A percentile compares a stretch with the other conserved stretches of the same genome.
Conservation (phyloP, 1,140 invertebrate species). For the Trachelipus rathkii region DNA sequence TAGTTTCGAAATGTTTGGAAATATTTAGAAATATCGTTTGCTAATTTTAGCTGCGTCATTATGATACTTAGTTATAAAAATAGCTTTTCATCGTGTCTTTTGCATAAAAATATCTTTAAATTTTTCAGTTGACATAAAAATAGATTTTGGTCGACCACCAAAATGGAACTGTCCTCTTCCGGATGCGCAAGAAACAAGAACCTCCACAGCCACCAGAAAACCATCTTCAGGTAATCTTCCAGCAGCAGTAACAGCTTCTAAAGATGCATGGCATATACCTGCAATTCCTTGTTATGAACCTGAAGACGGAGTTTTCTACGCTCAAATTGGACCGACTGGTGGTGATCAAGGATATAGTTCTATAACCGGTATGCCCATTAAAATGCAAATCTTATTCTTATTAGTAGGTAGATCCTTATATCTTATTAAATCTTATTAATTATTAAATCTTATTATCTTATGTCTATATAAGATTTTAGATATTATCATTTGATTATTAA, state of each 20-base stretch:
- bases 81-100: neutral
- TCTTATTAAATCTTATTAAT: too few species aligned
- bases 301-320: slow-evolving; percentile 82
- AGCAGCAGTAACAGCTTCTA: slow-evolving; percentile 23
- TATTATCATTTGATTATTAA: too few species aligned
- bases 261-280: slow-evolving; percentile 68
- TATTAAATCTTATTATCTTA: too few species aligned
- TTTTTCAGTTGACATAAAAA: slow-evolving; percentile 61
- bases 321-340: slow-evolving; percentile 84
- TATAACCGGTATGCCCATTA: slow-evolving; percentile 58
- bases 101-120: neutral
- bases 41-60: too few species aligned
- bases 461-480: too few species aligned
- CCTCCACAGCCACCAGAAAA: slow-evolving; percentile 17
- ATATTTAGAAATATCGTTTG: too few species aligned
- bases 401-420: too few species aligned
- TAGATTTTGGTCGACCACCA: slow-evolving; percentile 80
- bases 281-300: slow-evolving; percentile 82
- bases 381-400: too few species aligned
- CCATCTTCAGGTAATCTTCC: neutral
- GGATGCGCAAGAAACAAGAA: slow-evolving; percentile 52
- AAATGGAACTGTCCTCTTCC: slow-evolving; percentile 89
- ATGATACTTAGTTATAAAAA: neutral
- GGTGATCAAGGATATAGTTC: slow-evolving; percentile 79
- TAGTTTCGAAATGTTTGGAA: too few species aligned